Conservation (phyloP, 2,113 vertebrate species). For the Reinhardtius hippoglossoides region DNA sequence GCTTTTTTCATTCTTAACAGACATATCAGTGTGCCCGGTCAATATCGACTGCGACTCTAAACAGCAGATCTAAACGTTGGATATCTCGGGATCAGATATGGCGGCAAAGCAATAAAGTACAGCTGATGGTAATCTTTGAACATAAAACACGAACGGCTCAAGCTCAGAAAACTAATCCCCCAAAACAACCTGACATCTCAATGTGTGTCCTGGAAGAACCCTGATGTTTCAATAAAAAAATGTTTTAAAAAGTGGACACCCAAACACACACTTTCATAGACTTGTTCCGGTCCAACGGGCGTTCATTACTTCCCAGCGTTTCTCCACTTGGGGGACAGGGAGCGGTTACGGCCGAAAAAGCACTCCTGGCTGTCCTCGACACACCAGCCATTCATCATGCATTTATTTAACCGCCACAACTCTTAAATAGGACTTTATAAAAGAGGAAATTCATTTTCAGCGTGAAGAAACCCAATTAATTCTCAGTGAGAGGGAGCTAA, state of each 20-base stretch:
- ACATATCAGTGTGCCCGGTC: neutral
- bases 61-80: neutral
- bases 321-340: slow-evolving; percentile 8
- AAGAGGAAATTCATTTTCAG: slow-evolving; percentile 79
- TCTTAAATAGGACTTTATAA: slow-evolving; percentile 73
- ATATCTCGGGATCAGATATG: slow-evolving; percentile 43
- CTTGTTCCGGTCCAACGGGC: neutral
- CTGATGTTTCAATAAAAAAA: neutral
- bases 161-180: slow-evolving; percentile 12
- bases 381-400: slow-evolving; percentile 65
- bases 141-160: slow-evolving; percentile 33
- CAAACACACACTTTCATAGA: neutral
- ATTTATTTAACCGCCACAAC: slow-evolving; percentile 66
- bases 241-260: neutral
- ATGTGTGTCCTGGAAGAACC: slow-evolving; percentile 7
- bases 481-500: slow-evolving; percentile 74
- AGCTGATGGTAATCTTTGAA: slow-evolving; percentile 33
- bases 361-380: slow-evolving; percentile 14
- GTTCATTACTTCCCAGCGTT: neutral
- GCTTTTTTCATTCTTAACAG: neutral
- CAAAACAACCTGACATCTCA: neutral
- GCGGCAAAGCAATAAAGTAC: slow-evolving; percentile 38
- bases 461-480: slow-evolving; percentile 82
- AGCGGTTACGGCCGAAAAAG: slow-evolving; percentile 7
- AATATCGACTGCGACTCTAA: neutral